phyloP scores from a whole-genome alignment of 1,140 invertebrate species.

The Muscidifurax raptorellus region DNA sequence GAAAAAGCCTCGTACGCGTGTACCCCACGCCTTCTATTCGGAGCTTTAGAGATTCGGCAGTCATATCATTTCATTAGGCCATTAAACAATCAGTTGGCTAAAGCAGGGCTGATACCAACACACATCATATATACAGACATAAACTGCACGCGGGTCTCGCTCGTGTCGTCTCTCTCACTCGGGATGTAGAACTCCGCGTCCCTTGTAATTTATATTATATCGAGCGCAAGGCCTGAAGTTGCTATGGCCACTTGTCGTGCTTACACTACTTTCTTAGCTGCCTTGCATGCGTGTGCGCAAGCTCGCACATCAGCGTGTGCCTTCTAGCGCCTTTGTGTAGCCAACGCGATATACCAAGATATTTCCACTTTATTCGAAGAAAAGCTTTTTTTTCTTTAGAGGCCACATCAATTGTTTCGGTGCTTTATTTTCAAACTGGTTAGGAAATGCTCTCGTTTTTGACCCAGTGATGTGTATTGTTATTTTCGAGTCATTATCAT shows the following conservation, averaged over 20 bases:
- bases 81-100: slow-evolving; percentile 69
- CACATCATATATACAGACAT: slow-evolving; percentile 44
- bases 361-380: slow-evolving; percentile 4
- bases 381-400: not conserved
- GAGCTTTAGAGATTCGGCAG: slow-evolving; percentile 59
- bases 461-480: no score
- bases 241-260: slow-evolving; percentile 28
- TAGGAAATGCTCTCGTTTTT: no score
- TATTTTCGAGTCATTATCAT: no score
- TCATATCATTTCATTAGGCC: slow-evolving; percentile 69
- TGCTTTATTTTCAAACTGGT: no score
- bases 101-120: not conserved
- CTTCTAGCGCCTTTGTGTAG: not conserved
- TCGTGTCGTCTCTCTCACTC: slow-evolving; percentile 51
- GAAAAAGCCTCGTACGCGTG: not conserved
- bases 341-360: not conserved
- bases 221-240: slow-evolving; percentile 18
- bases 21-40: not conserved
- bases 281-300: not conserved
- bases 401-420: no score
- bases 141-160: slow-evolving; percentile 58
- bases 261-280: slow-evolving; percentile 3
- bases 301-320: not conserved
- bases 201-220: slow-evolving; percentile 19
- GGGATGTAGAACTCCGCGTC: not conserved